phyloP scores from a whole-genome alignment of 1,140 invertebrate genomes.

The Pseudomyrmex flavicornis region DNA sequence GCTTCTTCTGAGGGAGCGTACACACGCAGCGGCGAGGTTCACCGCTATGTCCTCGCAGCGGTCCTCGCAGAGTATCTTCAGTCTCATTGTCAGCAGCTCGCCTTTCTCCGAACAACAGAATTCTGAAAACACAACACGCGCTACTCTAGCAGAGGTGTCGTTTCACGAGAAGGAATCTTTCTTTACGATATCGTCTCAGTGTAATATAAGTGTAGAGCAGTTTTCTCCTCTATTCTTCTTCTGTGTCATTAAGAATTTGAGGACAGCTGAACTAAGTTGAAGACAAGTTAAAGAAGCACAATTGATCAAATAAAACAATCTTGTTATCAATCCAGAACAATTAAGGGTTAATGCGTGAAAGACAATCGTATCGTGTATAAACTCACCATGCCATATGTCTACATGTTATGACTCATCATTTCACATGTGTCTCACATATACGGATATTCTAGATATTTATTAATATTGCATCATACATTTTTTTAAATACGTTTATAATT shows the following conservation, averaged over 20 bases:
- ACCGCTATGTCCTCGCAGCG: conserved; percentile 86
- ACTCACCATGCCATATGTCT: background rate
- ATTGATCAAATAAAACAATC: conserved; percentile 22
- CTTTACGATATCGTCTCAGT: background rate
- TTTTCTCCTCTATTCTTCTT: background rate
- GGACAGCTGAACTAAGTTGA: background rate
- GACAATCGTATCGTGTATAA: background rate
- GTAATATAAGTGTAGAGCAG: background rate
- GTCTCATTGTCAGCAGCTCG: conserved; percentile 85
- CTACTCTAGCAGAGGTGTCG: background rate
- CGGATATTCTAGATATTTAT: background rate
- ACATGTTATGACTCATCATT: background rate
- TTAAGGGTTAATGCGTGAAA: conserved; percentile 5
- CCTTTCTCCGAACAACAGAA: conserved; percentile 86
- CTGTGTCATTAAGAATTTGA: background rate
- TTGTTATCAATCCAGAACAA: conserved; percentile 6
- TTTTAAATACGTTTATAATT: background rate
- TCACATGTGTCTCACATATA: background rate
- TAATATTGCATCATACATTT: background rate
- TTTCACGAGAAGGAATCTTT: background rate
- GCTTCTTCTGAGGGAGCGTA: conserved; percentile 82
- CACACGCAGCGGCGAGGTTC: conserved; percentile 85
- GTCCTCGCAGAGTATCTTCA: conserved; percentile 86
- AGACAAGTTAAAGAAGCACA: background rate
- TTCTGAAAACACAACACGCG: conserved; percentile 71